A percentile compares a stretch with the other conserved stretches of the same genome.
Evolutionary conservation across 2,797 vertebrate species (phyloP).

Genomic region (Peromyscus eremicus): DNA sequence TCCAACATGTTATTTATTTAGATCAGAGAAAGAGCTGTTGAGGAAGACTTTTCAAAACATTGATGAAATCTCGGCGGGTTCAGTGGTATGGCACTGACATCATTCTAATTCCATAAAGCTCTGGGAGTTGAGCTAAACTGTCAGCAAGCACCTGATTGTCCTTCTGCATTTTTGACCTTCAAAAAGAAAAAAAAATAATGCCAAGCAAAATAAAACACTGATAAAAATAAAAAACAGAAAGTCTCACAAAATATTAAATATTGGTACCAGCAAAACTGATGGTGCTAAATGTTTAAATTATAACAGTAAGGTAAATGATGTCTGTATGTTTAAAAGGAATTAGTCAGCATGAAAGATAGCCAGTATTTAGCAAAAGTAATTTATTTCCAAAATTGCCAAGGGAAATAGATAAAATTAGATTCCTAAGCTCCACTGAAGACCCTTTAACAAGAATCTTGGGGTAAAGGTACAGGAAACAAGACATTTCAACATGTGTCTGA

Average conservation of each 20-base stretch:
- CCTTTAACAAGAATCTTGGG: not conserved
- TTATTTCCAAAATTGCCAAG: not conserved
- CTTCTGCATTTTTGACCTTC: not conserved
- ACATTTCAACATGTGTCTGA: not conserved
- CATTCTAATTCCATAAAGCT: slow-evolving; percentile 69
- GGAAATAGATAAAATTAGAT: slow-evolving; percentile 50
- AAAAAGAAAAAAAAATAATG: not conserved
- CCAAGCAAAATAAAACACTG: slow-evolving; percentile 5
- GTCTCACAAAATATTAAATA: not conserved
- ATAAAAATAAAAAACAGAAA: not conserved
- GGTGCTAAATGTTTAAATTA: not conserved
- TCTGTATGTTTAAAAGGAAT: not conserved
- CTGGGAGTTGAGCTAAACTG: slow-evolving; percentile 62
- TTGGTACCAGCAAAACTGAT: not conserved
- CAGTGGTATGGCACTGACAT: slow-evolving; percentile 61
- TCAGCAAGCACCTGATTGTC: not conserved
- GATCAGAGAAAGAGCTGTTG: slow-evolving; percentile 66
- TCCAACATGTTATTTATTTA: slow-evolving; percentile 77
- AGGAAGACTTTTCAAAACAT: slow-evolving; percentile 66
- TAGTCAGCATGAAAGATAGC: not conserved
- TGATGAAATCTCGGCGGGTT: slow-evolving; percentile 64
- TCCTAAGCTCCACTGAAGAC: not conserved
- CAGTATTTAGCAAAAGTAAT: not conserved
- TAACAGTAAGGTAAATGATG: not conserved
- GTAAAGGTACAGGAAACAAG: not conserved